phyloP scores from a whole-genome alignment of 2,113 vertebrate species.

The Macaca fascicularis region T2T-MFA8v1.1 NC_088389.1:54028501-54029000 shows the following conservation, averaged over 20 bases:
- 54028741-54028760: neutral
- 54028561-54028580: neutral
- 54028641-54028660: neutral
- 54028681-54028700: neutral
- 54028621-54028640: neutral
- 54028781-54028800: neutral
- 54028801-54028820: neutral
- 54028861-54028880: neutral
- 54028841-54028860: neutral
- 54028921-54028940: no score
- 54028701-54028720: neutral
- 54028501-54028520: neutral
- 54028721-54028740: conserved; percentile 4
- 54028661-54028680: neutral
- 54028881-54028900: neutral
- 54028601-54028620: neutral
- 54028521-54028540: neutral
- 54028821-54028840: neutral
- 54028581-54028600: neutral
- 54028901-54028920: no score
- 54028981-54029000: no score
- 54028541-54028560: neutral
- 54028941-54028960: no score
- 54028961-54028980: no score
- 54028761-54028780: neutral